A percentile compares a stretch with the other conserved stretches of the same genome.
phyloP scores from a whole-genome alignment of 2,888 invertebrate species.

The Glyphotaelius pellucidus region DNA sequence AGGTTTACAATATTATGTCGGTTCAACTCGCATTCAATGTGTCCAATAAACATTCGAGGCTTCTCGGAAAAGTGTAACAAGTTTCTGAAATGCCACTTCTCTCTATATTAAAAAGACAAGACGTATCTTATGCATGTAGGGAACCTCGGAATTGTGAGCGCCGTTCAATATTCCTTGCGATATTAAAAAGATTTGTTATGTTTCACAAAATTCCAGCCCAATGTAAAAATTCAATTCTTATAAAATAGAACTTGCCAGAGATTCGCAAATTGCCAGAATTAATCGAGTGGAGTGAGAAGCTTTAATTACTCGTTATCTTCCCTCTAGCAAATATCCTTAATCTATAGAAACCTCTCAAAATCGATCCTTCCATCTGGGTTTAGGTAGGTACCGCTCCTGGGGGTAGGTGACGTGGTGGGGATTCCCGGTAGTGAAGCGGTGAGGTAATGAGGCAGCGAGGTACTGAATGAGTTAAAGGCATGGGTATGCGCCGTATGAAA shows the following conservation, averaged over 20 bases:
- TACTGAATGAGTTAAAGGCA: not conserved
- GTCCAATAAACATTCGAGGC: not conserved
- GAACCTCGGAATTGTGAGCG: not conserved
- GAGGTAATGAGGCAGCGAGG: not conserved
- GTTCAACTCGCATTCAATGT: not conserved
- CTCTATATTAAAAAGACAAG: not conserved
- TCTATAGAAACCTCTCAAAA: not conserved
- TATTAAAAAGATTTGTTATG: not conserved
- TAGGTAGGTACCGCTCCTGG: not conserved
- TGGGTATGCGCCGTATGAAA: not conserved
- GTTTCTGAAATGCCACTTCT: not conserved
- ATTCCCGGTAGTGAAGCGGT: not conserved
- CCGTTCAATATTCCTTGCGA: not conserved
- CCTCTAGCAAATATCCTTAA: not conserved
- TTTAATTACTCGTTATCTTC: not conserved
- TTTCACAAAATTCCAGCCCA: not conserved
- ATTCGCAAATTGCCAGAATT: not conserved
- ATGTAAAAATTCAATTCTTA: not conserved
- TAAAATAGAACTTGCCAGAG: not conserved
- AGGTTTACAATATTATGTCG: not conserved
- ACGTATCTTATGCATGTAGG: not conserved
- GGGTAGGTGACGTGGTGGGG: not conserved
- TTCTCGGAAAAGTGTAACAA: not conserved
- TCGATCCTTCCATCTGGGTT: not conserved
- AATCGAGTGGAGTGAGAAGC: not conserved